phyloP scores from a whole-genome alignment of 2,797 vertebrate genomes.

The Malacoraja senta region DNA sequence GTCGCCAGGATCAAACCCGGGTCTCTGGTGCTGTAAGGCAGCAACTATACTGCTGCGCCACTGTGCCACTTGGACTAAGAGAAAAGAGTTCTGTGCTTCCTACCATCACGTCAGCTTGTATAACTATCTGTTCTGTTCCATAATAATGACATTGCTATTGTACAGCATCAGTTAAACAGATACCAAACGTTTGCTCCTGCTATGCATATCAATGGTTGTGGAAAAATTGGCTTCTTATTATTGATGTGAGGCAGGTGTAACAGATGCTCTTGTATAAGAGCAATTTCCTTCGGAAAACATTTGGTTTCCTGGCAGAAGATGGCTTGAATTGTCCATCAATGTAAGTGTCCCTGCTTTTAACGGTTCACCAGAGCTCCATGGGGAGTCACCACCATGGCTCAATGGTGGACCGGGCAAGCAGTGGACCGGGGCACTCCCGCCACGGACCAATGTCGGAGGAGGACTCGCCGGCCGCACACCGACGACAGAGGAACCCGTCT shows the following conservation, averaged over 20 bases:
- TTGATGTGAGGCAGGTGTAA: not conserved
- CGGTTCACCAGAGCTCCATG: not conserved
- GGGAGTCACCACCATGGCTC: not conserved
- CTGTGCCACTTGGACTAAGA: too few relatives aligned
- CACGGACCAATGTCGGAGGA: too few relatives aligned
- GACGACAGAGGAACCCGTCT: too few relatives aligned
- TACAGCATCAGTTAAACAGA: not conserved
- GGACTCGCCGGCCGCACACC: too few relatives aligned
- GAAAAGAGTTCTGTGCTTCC: not conserved
- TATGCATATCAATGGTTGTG: not conserved
- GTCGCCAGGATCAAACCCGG: too few relatives aligned
- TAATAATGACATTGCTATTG: not conserved
- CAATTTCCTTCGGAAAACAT: slow-evolving; percentile 7
- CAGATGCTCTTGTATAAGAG: not conserved
- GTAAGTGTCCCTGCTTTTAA: too few relatives aligned
- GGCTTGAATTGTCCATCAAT: not conserved
- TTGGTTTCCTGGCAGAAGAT: not conserved
- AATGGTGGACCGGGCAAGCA: not conserved
- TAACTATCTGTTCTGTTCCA: not conserved
- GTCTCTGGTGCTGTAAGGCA: too few relatives aligned
- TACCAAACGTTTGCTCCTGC: not conserved
- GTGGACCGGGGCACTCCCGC: too few relatives aligned
- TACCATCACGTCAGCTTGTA: not conserved
- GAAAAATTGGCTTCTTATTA: not conserved
- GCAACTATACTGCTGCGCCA: too few relatives aligned